phyloP scores from a whole-genome alignment of 2,113 vertebrate genomes.

The Regulus satrapa region DNA sequence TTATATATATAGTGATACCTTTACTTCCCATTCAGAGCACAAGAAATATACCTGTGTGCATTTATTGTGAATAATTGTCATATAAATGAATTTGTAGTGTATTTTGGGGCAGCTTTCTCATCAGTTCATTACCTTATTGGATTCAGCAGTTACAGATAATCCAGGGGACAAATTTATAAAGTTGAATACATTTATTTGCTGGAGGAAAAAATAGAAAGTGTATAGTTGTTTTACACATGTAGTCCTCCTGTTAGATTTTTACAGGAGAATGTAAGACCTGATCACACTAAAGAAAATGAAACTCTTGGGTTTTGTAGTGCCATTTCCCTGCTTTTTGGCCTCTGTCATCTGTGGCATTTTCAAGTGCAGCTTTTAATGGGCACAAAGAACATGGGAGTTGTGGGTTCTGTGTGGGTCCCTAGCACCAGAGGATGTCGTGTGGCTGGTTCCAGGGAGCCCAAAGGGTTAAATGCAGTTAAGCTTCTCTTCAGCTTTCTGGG shows the following conservation, averaged over 20 bases:
- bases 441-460: neutral
- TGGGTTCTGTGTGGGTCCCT: neutral
- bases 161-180: neutral
- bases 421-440: neutral
- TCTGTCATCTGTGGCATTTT: neutral
- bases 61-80: neutral
- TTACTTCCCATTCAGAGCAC: neutral
- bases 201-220: neutral
- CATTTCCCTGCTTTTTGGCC: neutral
- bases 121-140: neutral
- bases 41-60: neutral
- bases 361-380: neutral
- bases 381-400: rapidly evolving
- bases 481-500: conserved; percentile 21
- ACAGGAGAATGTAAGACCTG: neutral
- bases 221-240: neutral
- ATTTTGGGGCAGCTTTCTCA: neutral
- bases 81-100: neutral
- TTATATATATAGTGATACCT: neutral
- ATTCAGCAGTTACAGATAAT: neutral
- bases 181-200: neutral
- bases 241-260: neutral
- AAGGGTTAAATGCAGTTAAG: conserved; percentile 45
- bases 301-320: neutral
- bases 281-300: neutral